Evolutionary conservation across 2,888 invertebrate genomes (phyloP).

Genomic region (Spisula solida): DNA sequence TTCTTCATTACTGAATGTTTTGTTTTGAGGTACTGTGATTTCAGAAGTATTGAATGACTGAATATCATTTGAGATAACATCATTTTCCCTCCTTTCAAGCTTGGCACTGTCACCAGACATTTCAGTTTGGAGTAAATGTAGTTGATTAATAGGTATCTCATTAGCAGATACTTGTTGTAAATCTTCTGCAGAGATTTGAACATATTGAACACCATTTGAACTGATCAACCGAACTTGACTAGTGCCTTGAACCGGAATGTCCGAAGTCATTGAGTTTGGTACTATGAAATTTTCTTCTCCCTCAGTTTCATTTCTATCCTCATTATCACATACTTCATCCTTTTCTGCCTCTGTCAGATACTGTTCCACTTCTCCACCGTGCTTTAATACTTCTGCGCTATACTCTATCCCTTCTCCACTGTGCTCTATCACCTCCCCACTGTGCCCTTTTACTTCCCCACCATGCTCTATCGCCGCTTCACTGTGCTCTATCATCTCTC

Average conservation of each 20-base stretch:
- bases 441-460: not conserved
- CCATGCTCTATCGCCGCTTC: too few relatives aligned
- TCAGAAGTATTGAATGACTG: not conserved
- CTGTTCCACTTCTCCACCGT: not conserved
- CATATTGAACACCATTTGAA: not conserved
- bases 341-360: not conserved
- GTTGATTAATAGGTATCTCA: not conserved
- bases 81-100: not conserved
- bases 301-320: not conserved
- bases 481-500: not conserved
- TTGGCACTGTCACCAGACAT: not conserved
- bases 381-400: too few relatives aligned
- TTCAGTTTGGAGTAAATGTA: not conserved
- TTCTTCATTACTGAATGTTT: not conserved
- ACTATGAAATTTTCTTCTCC: not conserved
- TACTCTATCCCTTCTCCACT: too few relatives aligned
- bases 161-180: not conserved
- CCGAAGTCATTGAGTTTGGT: not conserved
- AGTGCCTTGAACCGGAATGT: not conserved
- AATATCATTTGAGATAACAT: not conserved
- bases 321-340: not conserved
- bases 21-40: not conserved
- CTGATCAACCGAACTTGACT: not conserved
- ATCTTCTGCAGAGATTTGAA: not conserved
- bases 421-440: too few relatives aligned